Percentiles rank a stretch among this genome's conserved stretches.
Conservation (phyloP, 2,113 vertebrate genomes). For the Collichthys lucidus region DNA sequence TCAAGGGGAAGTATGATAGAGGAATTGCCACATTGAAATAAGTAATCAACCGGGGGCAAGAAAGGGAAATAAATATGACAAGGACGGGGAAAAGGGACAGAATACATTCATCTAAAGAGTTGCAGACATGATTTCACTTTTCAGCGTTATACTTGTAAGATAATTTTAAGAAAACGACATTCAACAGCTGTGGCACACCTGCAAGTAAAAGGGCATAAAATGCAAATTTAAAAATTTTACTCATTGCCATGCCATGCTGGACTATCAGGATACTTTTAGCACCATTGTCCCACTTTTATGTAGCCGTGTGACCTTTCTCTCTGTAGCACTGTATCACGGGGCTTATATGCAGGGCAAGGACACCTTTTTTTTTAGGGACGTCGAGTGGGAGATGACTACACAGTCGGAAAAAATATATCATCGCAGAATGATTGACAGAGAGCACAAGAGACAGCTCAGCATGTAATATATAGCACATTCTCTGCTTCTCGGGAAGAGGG, state of each 20-base stretch:
- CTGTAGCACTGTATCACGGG: conserved; percentile 24
- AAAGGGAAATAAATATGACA: neutral
- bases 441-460: conserved; percentile 22
- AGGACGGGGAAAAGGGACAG: conserved; percentile 1
- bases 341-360: conserved; percentile 60
- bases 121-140: conserved; percentile 15
- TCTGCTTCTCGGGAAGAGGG: conserved; percentile 33
- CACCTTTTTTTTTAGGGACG: conserved; percentile 44
- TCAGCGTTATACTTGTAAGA: neutral
- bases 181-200: conserved; percentile 1
- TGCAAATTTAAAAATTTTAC: neutral
- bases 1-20: neutral
- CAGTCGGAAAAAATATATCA: conserved; percentile 37
- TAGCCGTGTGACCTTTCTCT: conserved; percentile 62
- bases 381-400: conserved; percentile 38
- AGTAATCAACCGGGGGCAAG: conserved; percentile 26
- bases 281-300: conserved; percentile 48
- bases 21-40: conserved; percentile 13
- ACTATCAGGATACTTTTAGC: conserved; percentile 42
- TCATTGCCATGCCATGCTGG: neutral
- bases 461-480: conserved; percentile 27
- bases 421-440: conserved; percentile 41
- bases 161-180: conserved; percentile 13
- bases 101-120: conserved; percentile 23
- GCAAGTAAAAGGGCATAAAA: neutral